Base-by-base conservation (phyloP, 2,113 vertebrate species). In the Chloropsis cyanopogon region DNA sequence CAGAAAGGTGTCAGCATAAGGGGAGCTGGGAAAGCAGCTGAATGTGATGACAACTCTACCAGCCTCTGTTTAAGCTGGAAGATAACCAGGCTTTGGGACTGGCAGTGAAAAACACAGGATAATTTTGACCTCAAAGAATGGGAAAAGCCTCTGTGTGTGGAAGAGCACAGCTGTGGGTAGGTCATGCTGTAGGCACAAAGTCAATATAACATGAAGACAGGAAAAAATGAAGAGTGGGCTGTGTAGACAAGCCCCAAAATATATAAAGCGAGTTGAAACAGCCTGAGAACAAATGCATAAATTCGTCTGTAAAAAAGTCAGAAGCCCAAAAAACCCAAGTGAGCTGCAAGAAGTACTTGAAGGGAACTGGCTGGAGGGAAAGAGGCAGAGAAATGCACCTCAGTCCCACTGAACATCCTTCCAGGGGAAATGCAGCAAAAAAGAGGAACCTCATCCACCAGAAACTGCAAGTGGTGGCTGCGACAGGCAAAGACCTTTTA, bases 401-500 rank as follows among this genome's bases (percentile, higher is more conserved):
- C 71, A 44, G 4, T 57, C 66, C 17, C 42, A 49, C 3, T 24
- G 52, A 75, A 49, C 33, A 28, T 68, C 39, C 8, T 60, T 63
- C 21, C 24, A 39, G 47, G 39, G 25, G 23, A 91, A 88, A 56
- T 0, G 0, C 33, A 70, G 49, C 53, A 63, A 80, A 53, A 81
- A 60, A 12, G 39, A 69, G 31, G 24, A 83, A 52, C 9, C 28
- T 81, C 5, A 0, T 60, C 65, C 79, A 44, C 26, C 76, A 88
- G n/a, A 63, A 82, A 31, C 46, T 63, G 47, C 61, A 75, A 53
- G 52, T 6, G 52, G 26, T 4, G 3, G 31, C 42, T 72, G 8
- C 0, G 1, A 57, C 2, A 3, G 25, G n/a, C 12, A 63, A 83
- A 66, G 57, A 46, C 42, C 20, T 7, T 70, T 39, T 53, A 23